Base-by-base conservation (phyloP, 2,888 invertebrate genomes). In the Sinohyriopsis cumingii region DNA sequence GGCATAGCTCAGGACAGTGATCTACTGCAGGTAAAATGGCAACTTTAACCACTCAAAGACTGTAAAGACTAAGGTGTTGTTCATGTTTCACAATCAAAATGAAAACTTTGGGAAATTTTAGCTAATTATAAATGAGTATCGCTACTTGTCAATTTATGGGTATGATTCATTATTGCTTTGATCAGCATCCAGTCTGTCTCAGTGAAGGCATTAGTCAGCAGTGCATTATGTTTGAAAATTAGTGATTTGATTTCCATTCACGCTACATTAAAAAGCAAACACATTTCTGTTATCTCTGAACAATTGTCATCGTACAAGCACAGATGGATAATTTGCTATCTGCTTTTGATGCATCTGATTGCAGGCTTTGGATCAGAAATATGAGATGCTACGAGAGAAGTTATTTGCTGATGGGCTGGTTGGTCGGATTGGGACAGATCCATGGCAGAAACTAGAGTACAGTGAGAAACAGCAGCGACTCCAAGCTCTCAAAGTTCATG, bases 351-450 rank as follows among this genome's bases (percentile, higher is more conserved):
- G 5, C 15, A 25, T 55, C 19, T 64, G 9, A 18, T 57, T 71
- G 1, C 66, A 83, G 80, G 82, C 81, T 24, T 61, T 86, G 53
- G 82, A 84, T 57, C 71, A 72, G 68, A 86, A 84, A 67, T 86
- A 84, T 71, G 75, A 74, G 53, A 75, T 77, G 64, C 76, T 86
- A 67, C 78, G 81, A 68, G 80, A 84, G 55, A 79, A 78, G 63
- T 72, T 86, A 56, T 68, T 85, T 64, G 66, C 63, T 59, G 81
- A 82, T 33, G 74, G 78, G 63, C 68, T 82, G 59, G 68, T 69
- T 60, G 71, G 74, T 3, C 71, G 77, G 54, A 68, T 73, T 59
- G 79, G 79, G 59, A 72, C 71, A 59, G 73, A 74, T 63, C 67
- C 73, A 64, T 82, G 82, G 82, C 67, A 71, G 33, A 70, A 69